Evolutionary conservation across 2,888 invertebrate species (phyloP).

Genomic region (Drosophila testacea): DNA sequence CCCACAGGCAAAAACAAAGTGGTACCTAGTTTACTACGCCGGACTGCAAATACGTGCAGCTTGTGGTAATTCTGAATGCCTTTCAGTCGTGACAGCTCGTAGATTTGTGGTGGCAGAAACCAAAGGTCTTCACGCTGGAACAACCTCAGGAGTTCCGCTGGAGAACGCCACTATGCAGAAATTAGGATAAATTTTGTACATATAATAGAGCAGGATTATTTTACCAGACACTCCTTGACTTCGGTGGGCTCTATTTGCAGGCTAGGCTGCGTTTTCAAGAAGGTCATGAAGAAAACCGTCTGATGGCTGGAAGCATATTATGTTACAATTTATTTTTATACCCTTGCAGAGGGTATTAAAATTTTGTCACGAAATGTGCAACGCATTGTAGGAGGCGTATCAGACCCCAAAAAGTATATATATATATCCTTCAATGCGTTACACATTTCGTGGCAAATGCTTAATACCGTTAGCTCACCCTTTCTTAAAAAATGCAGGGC

Average conservation of each 20-base stretch:
- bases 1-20: conserved; percentile 53
- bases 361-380: too few species aligned
- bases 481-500: conserved; percentile 86
- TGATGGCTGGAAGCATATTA: conserved; percentile 41
- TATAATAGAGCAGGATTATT: too few species aligned
- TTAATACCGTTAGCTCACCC: conserved; percentile 83
- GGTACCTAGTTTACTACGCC: conserved; percentile 55
- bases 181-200: not conserved
- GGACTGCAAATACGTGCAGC: conserved; percentile 44
- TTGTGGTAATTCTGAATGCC: conserved; percentile 33
- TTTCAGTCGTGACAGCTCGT: conserved; percentile 60
- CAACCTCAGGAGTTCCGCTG: conserved; percentile 42
- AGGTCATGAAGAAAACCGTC: conserved; percentile 64
- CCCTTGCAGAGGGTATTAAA: too few species aligned
- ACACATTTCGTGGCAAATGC: not conserved
- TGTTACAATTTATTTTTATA: too few species aligned
- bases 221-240: conserved; percentile 60
- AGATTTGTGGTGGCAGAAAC: conserved; percentile 65
- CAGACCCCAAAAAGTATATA: too few species aligned
- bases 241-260: conserved; percentile 61
- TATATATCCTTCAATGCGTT: too few species aligned
- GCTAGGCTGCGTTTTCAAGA: conserved; percentile 51
- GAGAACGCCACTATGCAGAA: conserved; percentile 55
- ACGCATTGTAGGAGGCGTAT: too few species aligned
- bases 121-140: conserved; percentile 39